Evolutionary conservation across 2,888 invertebrate species (phyloP).

Genomic region (Pseudoips prasinana): DNA sequence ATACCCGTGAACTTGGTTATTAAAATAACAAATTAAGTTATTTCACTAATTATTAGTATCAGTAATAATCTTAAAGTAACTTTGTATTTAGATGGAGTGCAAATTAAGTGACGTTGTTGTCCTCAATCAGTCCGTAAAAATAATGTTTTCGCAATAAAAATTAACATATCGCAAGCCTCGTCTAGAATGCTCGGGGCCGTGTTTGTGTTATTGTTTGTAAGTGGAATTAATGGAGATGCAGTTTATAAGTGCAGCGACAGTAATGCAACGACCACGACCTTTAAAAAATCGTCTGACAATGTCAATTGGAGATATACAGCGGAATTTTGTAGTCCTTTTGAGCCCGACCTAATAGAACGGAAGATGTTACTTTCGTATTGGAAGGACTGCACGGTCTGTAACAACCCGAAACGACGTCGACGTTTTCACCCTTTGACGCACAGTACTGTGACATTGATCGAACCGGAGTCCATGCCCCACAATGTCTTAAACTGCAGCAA

Average conservation of each 20-base stretch:
- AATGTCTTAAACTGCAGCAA: constrained; percentile 36
- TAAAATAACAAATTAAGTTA: no score
- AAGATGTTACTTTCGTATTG: constrained; percentile 28
- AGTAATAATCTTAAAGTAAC: no score
- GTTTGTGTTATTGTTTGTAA: constrained; percentile 33
- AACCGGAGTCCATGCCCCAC: constrained; percentile 1
- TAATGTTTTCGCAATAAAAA: constrained; percentile 7
- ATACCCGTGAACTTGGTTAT: no score
- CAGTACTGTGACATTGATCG: no score
- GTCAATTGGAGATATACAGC: constrained; percentile 49
- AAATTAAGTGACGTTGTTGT: no score
- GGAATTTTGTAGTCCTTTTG: constrained; percentile 42
- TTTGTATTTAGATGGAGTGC: no score
- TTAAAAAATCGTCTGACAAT: constrained; percentile 35
- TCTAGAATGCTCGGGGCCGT: constrained; percentile 33
- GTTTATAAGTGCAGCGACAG: constrained; percentile 36
- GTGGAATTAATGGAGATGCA: constrained; percentile 18
- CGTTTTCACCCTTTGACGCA: constrained; percentile 8
- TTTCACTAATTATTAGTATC: no score
- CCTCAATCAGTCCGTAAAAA: no score
- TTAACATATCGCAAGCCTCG: constrained; percentile 31
- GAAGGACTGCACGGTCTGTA: constrained; percentile 6
- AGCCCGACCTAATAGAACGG: constrained; percentile 36
- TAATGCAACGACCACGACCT: constrained; percentile 19
- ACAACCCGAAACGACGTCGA: neutral